Base-by-base conservation (phyloP, 1,140 invertebrate genomes). In the Diorhabda sublineata region DNA sequence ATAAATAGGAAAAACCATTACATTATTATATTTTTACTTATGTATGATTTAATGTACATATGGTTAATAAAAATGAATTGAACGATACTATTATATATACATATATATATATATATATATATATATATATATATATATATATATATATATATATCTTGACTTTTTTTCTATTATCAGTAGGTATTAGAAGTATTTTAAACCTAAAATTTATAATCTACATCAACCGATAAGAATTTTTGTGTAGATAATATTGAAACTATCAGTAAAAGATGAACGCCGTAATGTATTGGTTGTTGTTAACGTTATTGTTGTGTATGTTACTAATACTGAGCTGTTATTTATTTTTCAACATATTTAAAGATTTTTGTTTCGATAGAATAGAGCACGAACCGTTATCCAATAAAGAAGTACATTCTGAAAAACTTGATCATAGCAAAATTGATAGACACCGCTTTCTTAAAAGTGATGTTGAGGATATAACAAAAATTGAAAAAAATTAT, bases 281-380 rank as follows among this genome's bases (percentile, higher is more conserved):
- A n/a, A 45, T 73, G 45, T 75, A 70, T 66, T 75, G 74, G 74
- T 58, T 66, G 11, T 44, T 72, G 61, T 61, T 75, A 4, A 11
- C 61, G 5, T 44, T 60, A 4, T 63, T 75, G 42, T 52, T 71
- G n/a, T 6, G 56, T 42, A 43, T 72, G 58, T 64, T 75, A 67
- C 68, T 66, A 9, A 66, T 65, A 45, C 60, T 73, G 26, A 62
- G 62, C 52, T 11, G 69, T 7, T 72, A 75, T 58, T 52, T 73
- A 9, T 45, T 52, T 2, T 67, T 47, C 57, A 67, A 58, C 61
- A 11, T 75, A 8, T 41, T 71, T 45, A 42, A 26, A 52, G 69
- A 70, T 56, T 64, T 44, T 41, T 71, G 66, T 63, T 45, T 57
- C 41, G 41, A 42, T 8, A 43, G 2, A 8, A 57, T 8, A 52